Conservation (phyloP, 64 coral and sea anemone species). For the Exaiptasia diaphana region DNA sequence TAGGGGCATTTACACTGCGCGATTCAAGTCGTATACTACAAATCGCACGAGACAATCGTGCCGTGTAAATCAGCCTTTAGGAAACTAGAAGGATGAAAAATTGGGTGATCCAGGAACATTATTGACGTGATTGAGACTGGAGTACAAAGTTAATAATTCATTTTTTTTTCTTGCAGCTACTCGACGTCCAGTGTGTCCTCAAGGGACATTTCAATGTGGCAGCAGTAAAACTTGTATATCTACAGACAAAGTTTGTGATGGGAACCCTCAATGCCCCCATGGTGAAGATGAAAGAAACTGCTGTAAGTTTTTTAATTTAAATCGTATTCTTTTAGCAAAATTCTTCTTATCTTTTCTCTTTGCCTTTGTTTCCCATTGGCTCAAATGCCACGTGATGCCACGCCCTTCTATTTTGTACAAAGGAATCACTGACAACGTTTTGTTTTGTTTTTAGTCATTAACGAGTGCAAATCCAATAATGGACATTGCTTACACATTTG, state of each 20-base stretch:
- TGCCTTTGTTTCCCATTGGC: not conserved
- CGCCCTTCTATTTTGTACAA: not conserved
- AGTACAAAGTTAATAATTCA: too few species aligned
- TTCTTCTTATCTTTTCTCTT: not conserved
- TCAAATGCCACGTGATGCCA: not conserved
- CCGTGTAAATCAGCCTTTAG: too few species aligned
- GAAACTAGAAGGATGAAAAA: too few species aligned
- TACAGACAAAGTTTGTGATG: slow-evolving; percentile 59
- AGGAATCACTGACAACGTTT: not conserved
- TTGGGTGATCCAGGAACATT: too few species aligned
- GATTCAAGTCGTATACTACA: too few species aligned
- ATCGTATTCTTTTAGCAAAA: too few species aligned
- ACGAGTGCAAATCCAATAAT: slow-evolving; percentile 70
- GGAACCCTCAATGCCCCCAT: slow-evolving; percentile 45
- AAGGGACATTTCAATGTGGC: slow-evolving; percentile 37
- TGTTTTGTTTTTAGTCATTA: slow-evolving; percentile 30
- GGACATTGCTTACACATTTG: slow-evolving; percentile 61
- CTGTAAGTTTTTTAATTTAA: slow-evolving; percentile 55
- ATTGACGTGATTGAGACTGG: too few species aligned
- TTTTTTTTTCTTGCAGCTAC: too few species aligned
- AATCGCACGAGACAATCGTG: too few species aligned
- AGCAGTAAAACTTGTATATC: slow-evolving; percentile 43
- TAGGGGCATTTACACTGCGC: too few species aligned
- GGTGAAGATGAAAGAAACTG: slow-evolving; percentile 62
- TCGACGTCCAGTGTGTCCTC: slow-evolving; percentile 6